A percentile compares a stretch with the other conserved stretches of the same genome.
These are phyloP conservation scores for Eugnorisma glareosa DNA, from an alignment of 2,888 invertebrate species.

Conservation along the genomic window DNA sequence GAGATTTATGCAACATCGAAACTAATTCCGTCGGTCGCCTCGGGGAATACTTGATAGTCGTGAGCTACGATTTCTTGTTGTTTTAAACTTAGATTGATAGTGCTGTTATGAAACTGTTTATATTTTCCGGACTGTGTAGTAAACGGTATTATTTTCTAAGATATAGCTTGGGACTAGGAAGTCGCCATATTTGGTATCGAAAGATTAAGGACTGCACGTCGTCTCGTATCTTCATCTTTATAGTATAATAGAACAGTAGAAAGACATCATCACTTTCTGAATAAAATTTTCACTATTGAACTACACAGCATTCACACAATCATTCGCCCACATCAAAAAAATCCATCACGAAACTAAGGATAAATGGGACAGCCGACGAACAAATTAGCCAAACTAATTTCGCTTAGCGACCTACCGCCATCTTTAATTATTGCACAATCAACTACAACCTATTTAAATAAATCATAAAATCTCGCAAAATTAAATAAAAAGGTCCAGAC, in stretches of 20 bases:
- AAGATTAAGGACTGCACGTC: not conserved
- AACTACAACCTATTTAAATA: too few species aligned
- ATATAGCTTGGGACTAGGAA: slow-evolving; percentile 3
- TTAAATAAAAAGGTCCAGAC: slow-evolving; percentile 63
- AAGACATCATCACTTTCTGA: not conserved
- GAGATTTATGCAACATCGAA: slow-evolving; percentile 74
- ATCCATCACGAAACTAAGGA: slow-evolving; percentile 35
- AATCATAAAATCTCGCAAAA: slow-evolving; percentile 61
- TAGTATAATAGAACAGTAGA: not conserved
- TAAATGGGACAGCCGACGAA: too few species aligned
- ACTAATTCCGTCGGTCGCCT: slow-evolving; percentile 63
- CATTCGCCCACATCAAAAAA: slow-evolving; percentile 31
- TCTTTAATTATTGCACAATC: too few species aligned
- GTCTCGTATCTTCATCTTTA: not conserved
- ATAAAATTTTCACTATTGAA: not conserved
- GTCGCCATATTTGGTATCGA: not conserved
- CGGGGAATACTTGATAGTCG: slow-evolving; percentile 62
- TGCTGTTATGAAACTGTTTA: slow-evolving; percentile 55
- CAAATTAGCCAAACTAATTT: too few species aligned
- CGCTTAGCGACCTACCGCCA: too few species aligned
- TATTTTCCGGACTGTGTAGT: slow-evolving; percentile 50
- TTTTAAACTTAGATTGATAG: slow-evolving; percentile 65
- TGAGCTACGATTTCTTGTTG: slow-evolving; percentile 62
- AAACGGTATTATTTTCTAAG: slow-evolving; percentile 39
- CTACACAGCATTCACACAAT: slow-evolving; percentile 7